Base-by-base conservation (phyloP, 2,797 vertebrate genomes). In the Limosa lapponica region DNA sequence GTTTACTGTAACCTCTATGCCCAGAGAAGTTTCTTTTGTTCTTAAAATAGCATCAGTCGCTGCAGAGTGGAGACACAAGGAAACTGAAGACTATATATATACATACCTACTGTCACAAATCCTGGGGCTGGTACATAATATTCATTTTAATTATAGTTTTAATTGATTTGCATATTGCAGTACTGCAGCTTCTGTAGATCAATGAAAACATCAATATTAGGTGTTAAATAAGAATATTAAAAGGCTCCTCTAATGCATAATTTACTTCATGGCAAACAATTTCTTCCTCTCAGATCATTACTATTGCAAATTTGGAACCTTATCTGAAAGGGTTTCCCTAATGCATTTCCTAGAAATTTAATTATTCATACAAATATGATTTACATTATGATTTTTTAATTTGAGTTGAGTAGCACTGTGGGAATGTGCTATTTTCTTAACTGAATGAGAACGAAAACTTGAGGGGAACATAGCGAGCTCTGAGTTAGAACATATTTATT, bases 161-260 rank as follows among this genome's bases (percentile, higher is more conserved):
- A 97, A 98, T 97, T 97, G 78, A 96, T 97, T 96, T 74, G n/a
- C 43, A 67, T 83, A 62, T 83, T 91, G 91, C 34, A 70, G 43
- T 59, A 72, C 46, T 86, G 73, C 62, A 86, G 55, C 70, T 93
- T 82, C 73, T 88, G 43, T 62, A 88, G 77, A 84, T 85, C 12
- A 6, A 95, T 90, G 46, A 94, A 86, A 75, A 57, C 83, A 87
- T 79, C 93, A 82, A 88, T 93, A 94, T 70, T 64, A 78, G 86
- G 91, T 90, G 83, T 95, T 92, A 95, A 96, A 90, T 90, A 94
- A 82, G 74, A 85, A 82, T 67, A 93, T 62, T 71, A 88, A 97
- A 95, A 96, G 54, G 59, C 62, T 82, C 41, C 58, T 94, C 74
- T 57, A 82, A 91, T 83, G 79, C 65, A 87, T 92, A 86, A 94